phyloP scores from a whole-genome alignment of 2,113 vertebrate genomes.

The Myotis brandtii region DNA sequence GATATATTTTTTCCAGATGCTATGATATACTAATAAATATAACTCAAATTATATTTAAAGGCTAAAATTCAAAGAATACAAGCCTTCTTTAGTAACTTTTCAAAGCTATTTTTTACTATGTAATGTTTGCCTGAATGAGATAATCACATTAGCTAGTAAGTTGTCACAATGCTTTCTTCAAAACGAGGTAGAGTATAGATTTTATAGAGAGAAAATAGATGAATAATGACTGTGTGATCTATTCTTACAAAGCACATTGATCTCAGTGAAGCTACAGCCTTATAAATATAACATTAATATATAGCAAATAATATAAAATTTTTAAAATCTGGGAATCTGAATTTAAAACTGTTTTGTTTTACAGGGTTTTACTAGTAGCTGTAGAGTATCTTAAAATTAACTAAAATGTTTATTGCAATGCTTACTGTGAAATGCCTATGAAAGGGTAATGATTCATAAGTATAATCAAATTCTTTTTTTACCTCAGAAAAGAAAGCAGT shows the following conservation, averaged over 20 bases:
- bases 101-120: background rate
- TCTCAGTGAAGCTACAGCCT: background rate
- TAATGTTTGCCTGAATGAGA: background rate
- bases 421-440: background rate
- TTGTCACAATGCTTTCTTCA: background rate
- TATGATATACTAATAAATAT: background rate
- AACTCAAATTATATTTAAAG: background rate
- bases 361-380: background rate
- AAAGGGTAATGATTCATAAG: background rate
- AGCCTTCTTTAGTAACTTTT: background rate
- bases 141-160: background rate
- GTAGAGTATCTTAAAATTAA: background rate
- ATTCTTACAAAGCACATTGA: background rate
- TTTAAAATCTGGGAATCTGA: background rate
- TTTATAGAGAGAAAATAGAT: background rate
- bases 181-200: background rate
- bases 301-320: background rate
- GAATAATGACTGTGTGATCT: background rate
- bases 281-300: background rate
- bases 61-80: background rate
- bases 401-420: constrained; percentile 1
- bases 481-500: background rate
- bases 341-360: constrained; percentile 51
- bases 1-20: constrained; percentile 31
- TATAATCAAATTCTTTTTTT: constrained; percentile 27